Evolutionary conservation across 2,797 vertebrate species (phyloP).

Genomic region (Melanotaenia nigrans): DNA sequence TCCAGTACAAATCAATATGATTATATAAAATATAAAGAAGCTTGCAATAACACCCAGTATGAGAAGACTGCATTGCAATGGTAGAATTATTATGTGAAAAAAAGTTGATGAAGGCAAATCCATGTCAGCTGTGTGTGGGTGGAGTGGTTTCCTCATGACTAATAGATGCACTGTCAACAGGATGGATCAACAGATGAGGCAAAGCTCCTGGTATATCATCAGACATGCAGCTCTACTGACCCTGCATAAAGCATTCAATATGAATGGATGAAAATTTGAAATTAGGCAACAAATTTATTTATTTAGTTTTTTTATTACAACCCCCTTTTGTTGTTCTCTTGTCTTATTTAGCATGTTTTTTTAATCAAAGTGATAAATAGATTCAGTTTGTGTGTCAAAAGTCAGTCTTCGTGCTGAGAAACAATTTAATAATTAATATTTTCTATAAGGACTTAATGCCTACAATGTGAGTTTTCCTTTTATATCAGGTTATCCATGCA

Average conservation of each 20-base stretch:
- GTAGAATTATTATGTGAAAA: neutral
- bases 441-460: too few relatives aligned
- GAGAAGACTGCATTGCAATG: neutral
- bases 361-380: too few relatives aligned
- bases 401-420: too few relatives aligned
- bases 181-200: conserved; percentile 50
- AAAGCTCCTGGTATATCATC: conserved; percentile 32
- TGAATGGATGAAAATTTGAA: too few relatives aligned
- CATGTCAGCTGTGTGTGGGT: conserved; percentile 32
- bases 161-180: conserved; percentile 49
- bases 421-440: too few relatives aligned
- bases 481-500: too few relatives aligned
- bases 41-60: neutral
- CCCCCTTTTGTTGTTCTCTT: neutral
- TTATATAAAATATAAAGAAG: too few relatives aligned
- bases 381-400: too few relatives aligned
- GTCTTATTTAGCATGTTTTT: neutral
- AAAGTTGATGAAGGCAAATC: conserved; percentile 1
- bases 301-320: neutral
- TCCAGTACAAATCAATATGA: neutral
- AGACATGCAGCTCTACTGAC: conserved; percentile 7
- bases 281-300: too few relatives aligned
- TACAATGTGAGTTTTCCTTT: too few relatives aligned
- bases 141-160: conserved; percentile 30
- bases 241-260: neutral